Evolutionary conservation across 2,113 vertebrate genomes (phyloP), one percentile per base, ranked within the genome.

Genomic region (Phalacrocorax aristotelis): DNA sequence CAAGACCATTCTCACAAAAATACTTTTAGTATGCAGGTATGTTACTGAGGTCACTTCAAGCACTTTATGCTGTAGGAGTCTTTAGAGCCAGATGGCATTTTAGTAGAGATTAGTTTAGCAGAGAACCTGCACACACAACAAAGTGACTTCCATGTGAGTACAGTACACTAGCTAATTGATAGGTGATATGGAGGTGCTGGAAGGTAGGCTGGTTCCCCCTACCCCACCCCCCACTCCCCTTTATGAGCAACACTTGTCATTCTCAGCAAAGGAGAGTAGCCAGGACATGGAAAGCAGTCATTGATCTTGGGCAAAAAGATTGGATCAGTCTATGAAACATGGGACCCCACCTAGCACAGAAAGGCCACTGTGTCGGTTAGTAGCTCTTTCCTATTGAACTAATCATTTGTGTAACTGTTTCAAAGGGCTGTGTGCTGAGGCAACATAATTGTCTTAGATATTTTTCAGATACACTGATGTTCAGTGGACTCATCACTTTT

Each of bases 301-400:
- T 38, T 27, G 57, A 34, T 34, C 55, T 38, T 58, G 46, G 46
- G 18, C 36, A 87, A 89, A 65, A 14, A 78, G 9, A 12, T 16
- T 44, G 25, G 60, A 34, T 21, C 36, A 11, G 16, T 18, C 8
- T 52, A 5, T 32, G 10, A 55, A 61, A 36, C 0, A 0, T 29
- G n/a, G 26, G 11, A 64, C 9, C 5, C 21, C 27, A 66, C 13
- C 17, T 48, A 42, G 17, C 14, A 36, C 11, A 68, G 16, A 23
- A 94, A 75, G 48, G 30, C 9, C 16, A 23, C 20, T 57, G 9
- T 32, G 22, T 51, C 1, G 0, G 30, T 46, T 1, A 0, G 19
- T 57, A 46, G 10, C 11, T 81, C 44, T 78, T 71, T 75, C 51
- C 57, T 64, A 36, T 22, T 65, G 66, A 81, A 29, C 8, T 29